phyloP scores from a whole-genome alignment of 2,888 invertebrate genomes.

The Aphidoletes aphidimyza region DNA sequence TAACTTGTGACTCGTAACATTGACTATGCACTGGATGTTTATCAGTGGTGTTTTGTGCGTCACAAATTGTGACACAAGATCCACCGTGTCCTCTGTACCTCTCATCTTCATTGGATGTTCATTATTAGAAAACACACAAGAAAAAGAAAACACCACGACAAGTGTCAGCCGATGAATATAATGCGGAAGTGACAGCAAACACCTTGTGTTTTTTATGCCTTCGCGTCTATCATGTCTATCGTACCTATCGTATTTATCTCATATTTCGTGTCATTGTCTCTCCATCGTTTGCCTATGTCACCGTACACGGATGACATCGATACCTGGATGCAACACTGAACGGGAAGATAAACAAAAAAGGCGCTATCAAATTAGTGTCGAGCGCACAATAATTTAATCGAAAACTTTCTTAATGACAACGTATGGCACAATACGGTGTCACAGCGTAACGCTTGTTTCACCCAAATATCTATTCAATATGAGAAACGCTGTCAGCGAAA shows the following conservation, averaged over 20 bases:
- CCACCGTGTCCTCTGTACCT: too few relatives aligned
- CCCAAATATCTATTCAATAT: background rate
- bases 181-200: too few relatives aligned
- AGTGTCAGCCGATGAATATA: too few relatives aligned
- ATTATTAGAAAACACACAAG: too few relatives aligned
- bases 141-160: too few relatives aligned
- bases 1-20: background rate
- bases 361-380: conserved; percentile 25
- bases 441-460: too few relatives aligned
- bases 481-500: background rate
- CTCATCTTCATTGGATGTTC: too few relatives aligned
- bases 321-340: background rate
- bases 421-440: background rate
- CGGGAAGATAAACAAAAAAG: conserved; percentile 16
- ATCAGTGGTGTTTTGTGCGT: background rate
- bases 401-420: conserved; percentile 12
- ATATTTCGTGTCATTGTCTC: background rate
- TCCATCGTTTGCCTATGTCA: background rate
- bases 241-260: too few relatives aligned
- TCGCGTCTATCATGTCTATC: too few relatives aligned
- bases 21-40: too few relatives aligned
- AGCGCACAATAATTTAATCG: conserved; percentile 19
- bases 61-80: background rate
- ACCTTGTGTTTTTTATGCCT: too few relatives aligned
- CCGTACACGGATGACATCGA: background rate